Percentiles rank a stretch among this genome's conserved stretches.
phyloP scores from a whole-genome alignment of 2,888 invertebrate species.

The Lepeophtheirus nordmannii region DNA sequence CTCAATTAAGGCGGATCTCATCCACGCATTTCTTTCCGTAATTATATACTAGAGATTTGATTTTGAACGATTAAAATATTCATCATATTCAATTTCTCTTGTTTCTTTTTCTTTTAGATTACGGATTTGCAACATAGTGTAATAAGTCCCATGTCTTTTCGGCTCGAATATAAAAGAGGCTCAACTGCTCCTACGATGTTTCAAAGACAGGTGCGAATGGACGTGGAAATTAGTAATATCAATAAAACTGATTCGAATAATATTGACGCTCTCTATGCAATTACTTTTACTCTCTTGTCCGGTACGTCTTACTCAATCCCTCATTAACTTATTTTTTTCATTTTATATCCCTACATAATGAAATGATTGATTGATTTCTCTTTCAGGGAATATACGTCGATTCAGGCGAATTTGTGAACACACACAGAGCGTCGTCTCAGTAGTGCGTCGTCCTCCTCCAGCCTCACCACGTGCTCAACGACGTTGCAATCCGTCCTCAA shows the following conservation, averaged over 20 bases:
- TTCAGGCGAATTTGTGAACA: conserved; percentile 92
- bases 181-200: conserved; percentile 82
- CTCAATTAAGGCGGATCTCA: conserved; percentile 91
- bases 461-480: conserved; percentile 48
- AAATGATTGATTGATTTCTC: no score
- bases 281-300: conserved; percentile 82
- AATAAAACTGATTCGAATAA: conserved; percentile 8
- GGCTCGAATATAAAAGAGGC: conserved; percentile 89
- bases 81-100: neutral
- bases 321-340: no score
- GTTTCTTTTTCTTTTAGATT: conserved; percentile 50
- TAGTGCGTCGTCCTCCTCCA: conserved; percentile 40
- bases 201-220: conserved; percentile 86
- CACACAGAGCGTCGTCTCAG: conserved; percentile 67
- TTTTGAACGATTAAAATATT: neutral
- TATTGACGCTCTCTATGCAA: conserved; percentile 60
- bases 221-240: conserved; percentile 42
- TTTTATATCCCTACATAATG: no score
- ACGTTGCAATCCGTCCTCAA: conserved; percentile 34
- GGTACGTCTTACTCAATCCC: conserved; percentile 45
- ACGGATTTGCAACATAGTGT: conserved; percentile 92
- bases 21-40: conserved; percentile 95
- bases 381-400: conserved; percentile 73
- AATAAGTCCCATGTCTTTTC: conserved; percentile 92
- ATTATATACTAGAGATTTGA: conserved; percentile 35